Evolutionary conservation across 2,113 vertebrate genomes (phyloP), one percentile per base, ranked within the genome.

Genomic region (Nanorana parkeri): DNA sequence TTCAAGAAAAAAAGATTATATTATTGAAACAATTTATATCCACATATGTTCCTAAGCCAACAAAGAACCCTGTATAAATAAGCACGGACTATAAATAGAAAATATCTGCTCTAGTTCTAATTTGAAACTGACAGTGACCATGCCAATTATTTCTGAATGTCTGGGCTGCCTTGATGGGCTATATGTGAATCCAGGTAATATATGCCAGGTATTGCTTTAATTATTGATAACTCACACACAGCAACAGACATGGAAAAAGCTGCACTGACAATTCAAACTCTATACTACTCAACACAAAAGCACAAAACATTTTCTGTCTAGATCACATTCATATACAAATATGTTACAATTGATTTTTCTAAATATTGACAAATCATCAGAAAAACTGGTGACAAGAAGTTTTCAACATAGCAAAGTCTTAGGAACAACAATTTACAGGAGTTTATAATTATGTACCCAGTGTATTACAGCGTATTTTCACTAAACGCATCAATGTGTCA

Each of bases 111-210:
- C 24, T 72, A 20, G 52, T 72, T 72, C 19, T n/a, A 7, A 28
- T 17, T 15, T 72, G 17, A 72, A 72, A 1, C n/a, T 4, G 51
- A 28, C 24, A 72, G 68, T 24, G 41, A 17, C 51, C 26, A 55
- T 72, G 24, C 23, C 68, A 71, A 71, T 71, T 71, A 72, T 72
- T 55, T 72, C 24, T 55, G 24, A 26, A 19, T 47, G 10, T 47
- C 41, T 47, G 5, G n/a, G 41, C 41, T 47, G 41, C 41, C 41
- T 47, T 47, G 13, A 13, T 47, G 10, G 41, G 41, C 10, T 47
- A 13, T 47, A 47, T 15, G 13, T 15, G 13, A 47, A 47, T 10
- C 41, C 11, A 23, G 68, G 24, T 17, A 52, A 52, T 72, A 29
- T 2, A 72, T 24, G 52, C 5, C 54, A 20, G 52, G 10, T 24